Evolutionary conservation across 1,140 invertebrate species (phyloP), one percentile per base, ranked within the genome.

Genomic region (Whitmania pigra): DNA sequence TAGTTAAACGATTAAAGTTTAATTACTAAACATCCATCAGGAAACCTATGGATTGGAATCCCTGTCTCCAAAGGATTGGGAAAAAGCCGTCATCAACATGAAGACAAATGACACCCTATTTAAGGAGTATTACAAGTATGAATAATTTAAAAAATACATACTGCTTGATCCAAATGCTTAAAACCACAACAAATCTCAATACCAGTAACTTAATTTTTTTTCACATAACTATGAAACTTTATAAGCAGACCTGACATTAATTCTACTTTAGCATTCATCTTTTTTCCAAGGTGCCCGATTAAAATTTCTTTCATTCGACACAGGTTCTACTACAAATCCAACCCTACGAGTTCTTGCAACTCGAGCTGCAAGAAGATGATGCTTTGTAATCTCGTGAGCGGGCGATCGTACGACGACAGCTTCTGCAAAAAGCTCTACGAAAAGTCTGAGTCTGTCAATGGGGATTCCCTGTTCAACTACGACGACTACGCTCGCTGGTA

Each of bases 311-410:
- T 17, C 43, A 15, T 0, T 17, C 3, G 5, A 4, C 43, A 7
- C 43, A 49, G 43, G 13, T 49, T 49, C 57, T 63, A 63, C 57
- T 63, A 25, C 57, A 63, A 63, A 20, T 63, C 57, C 57, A 63
- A 63, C 15, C 22, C 29, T 1, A 31, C 7, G 22, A 31, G 29
- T 22, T 25, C 22, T 3, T 63, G 57, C 29, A 31, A 63, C 29
- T 13, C 13, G 22, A 63, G 29, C 22, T 63, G 57, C 57, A 63
- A 15, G 29, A 63, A 15, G 57, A 25, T 25, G 22, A 63, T 63
- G 57, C 29, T 63, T 0, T 63, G 57, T 15, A 25, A 7, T 2
- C 29, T 63, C 22, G 57, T 31, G 57, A 25, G 22, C 29, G 57
- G 57, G 1, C 22, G 29, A 63, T 63, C 57, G 18, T 63, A 63